These are phyloP conservation scores for Actinostola sp. DNA, from an alignment of 92 coral and sea anemone genomes.

Conservation along the genomic window DNA sequence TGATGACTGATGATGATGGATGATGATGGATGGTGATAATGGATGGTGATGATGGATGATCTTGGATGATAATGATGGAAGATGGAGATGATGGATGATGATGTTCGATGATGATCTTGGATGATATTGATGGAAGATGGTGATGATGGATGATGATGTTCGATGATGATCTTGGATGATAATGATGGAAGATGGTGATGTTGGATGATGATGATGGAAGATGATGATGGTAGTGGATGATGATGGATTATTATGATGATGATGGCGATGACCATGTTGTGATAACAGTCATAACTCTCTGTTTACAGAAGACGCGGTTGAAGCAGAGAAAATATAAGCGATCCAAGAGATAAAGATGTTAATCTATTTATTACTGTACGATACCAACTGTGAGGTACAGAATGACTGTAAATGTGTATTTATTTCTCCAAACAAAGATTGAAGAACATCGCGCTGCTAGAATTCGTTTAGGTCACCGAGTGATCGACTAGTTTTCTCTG, in stretches of 20 bases:
- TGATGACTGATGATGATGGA: no score
- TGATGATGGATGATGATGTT: slow-evolving; percentile 2
- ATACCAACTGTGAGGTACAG: not conserved
- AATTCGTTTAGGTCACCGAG: no score
- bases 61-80: no score
- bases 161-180: no score
- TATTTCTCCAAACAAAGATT: no score
- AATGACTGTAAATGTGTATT: slow-evolving; percentile 28
- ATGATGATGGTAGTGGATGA: no score
- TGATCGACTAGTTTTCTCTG: not conserved
- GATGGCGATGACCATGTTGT: not conserved
- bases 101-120: no score
- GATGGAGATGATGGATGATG: not conserved
- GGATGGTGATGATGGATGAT: not conserved
- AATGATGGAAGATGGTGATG: no score
- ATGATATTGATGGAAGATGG: no score
- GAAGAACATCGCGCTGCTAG: no score
- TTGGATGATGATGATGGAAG: no score
- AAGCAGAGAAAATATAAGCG: slow-evolving; percentile 16
- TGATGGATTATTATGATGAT: no score
- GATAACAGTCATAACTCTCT: not conserved
- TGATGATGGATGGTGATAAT: not conserved
- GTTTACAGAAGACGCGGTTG: slow-evolving; percentile 14
- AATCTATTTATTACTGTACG: slow-evolving; percentile 20
- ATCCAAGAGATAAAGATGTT: slow-evolving; percentile 13